phyloP scores from a whole-genome alignment of 2,113 vertebrate species.

The Narcine bancroftii region DNA sequence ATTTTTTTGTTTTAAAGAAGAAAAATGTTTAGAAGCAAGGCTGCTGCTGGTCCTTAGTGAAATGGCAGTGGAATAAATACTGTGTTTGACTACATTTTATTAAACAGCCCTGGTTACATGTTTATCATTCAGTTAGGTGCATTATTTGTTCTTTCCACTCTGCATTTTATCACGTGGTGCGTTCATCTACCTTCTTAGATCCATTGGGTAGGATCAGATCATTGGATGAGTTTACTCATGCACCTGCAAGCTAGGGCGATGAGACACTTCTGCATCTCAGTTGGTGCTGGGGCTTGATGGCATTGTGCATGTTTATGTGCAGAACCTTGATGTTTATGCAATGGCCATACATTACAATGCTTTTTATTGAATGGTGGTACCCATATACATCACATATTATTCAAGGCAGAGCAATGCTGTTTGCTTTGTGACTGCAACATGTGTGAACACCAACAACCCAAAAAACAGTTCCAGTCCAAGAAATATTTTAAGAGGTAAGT shows the following conservation, averaged over 20 bases:
- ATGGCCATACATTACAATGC: background rate
- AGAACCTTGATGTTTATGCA: background rate
- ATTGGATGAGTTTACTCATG: background rate
- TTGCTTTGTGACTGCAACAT: background rate
- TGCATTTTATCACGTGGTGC: slow-evolving; percentile 8
- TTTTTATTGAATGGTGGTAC: background rate
- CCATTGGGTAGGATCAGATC: background rate
- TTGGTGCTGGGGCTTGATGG: background rate
- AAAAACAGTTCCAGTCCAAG: background rate
- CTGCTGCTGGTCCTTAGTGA: background rate
- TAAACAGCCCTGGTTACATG: slow-evolving; percentile 33
- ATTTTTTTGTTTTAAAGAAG: background rate
- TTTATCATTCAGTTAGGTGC: slow-evolving; percentile 13
- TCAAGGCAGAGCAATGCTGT: background rate
- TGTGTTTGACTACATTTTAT: slow-evolving; percentile 33
- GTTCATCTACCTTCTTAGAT: background rate
- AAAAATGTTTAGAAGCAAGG: slow-evolving; percentile 9
- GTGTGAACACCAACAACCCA: background rate
- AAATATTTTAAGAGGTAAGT: background rate
- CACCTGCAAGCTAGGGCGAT: background rate
- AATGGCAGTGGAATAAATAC: slow-evolving; percentile 7
- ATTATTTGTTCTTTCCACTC: slow-evolving; percentile 7
- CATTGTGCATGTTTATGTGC: background rate
- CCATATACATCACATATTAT: background rate
- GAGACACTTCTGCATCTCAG: background rate